These are phyloP conservation scores for Lysandra bellargus DNA, from an alignment of 2,888 invertebrate genomes.

Conservation along the genomic window DNA sequence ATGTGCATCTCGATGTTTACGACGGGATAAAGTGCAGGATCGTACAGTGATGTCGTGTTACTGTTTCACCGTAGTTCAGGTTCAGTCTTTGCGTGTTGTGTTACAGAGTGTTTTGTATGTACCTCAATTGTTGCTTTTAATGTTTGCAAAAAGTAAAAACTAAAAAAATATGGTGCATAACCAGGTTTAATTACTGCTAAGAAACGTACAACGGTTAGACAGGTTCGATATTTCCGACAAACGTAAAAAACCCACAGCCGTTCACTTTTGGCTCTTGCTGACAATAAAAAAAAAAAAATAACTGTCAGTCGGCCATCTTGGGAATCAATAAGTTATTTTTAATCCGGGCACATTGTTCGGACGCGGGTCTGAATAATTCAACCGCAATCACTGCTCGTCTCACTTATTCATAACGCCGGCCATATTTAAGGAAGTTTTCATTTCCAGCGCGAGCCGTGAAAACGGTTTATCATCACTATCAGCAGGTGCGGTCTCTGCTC, in stretches of 20 bases:
- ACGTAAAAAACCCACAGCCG: background rate
- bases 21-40: constrained; percentile 36
- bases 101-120: background rate
- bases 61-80: background rate
- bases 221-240: background rate
- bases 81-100: background rate
- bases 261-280: background rate
- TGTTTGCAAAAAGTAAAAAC: background rate
- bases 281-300: background rate
- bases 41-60: background rate
- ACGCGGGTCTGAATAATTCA: constrained; percentile 63
- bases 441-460: constrained; percentile 9
- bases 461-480: constrained; percentile 13
- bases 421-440: constrained; percentile 34
- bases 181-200: too few relatives aligned
- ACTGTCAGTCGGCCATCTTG: constrained; percentile 17
- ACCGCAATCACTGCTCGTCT: constrained; percentile 70
- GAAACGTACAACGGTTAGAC: too few relatives aligned
- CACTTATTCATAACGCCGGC: constrained; percentile 67
- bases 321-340: constrained; percentile 18
- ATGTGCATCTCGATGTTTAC: constrained; percentile 40
- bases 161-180: background rate
- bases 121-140: background rate
- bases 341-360: constrained; percentile 8
- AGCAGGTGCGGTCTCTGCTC: background rate